Evolutionary conservation across 2,888 invertebrate genomes (phyloP).

Genomic region (Heteropelma amictum): DNA sequence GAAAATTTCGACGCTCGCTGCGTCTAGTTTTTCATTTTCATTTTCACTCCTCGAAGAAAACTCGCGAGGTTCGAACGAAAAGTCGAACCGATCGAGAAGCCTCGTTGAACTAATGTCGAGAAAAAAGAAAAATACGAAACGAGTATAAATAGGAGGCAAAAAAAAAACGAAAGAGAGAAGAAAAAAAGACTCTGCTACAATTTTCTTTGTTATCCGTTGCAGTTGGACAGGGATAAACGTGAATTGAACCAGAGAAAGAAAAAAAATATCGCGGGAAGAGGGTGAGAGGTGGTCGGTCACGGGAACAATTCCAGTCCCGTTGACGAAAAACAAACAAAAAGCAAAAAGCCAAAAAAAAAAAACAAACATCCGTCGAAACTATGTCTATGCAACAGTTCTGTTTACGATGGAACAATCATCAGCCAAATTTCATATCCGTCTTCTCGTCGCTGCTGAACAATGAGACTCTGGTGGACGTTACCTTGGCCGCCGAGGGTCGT

Average conservation of each 20-base stretch:
- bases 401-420: constrained; percentile 95
- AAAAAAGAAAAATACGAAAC: too few species aligned
- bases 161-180: neutral
- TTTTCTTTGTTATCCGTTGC: constrained; percentile 39
- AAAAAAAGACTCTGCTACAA: constrained; percentile 15
- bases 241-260: constrained; percentile 35
- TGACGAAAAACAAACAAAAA: too few species aligned
- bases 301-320: constrained; percentile 27
- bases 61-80: too few species aligned
- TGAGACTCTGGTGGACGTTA: constrained; percentile 92
- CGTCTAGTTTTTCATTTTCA: too few species aligned
- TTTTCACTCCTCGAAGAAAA: too few species aligned
- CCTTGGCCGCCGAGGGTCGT: constrained; percentile 93
- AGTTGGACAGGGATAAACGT: constrained; percentile 41
- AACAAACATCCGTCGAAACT: constrained; percentile 54
- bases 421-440: constrained; percentile 94
- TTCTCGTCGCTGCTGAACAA: constrained; percentile 90
- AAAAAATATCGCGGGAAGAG: constrained; percentile 12
- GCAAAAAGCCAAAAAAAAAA: too few species aligned
- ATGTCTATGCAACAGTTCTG: constrained; percentile 89
- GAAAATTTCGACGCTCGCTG: too few species aligned
- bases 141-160: too few species aligned
- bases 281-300: constrained; percentile 9
- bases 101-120: too few species aligned
- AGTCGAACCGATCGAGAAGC: too few species aligned